phyloP scores from a whole-genome alignment of 2,113 vertebrate species.

The crab-eating macaque (Macaca fascicularis) region T2T-MFA8v1.1 NC_088378.1:76116001-76116500 shows the following conservation, averaged over 20 bases:
- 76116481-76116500: not conserved
- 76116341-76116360: not conserved
- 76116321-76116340: not conserved
- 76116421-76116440: not conserved
- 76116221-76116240: not conserved
- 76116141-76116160: not conserved
- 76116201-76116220: not conserved
- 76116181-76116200: not conserved
- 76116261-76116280: not conserved
- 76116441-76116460: not conserved
- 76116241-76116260: not conserved
- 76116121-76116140: slow-evolving; percentile 9
- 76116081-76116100: not conserved
- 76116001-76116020: not conserved
- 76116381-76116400: not conserved
- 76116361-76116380: slow-evolving; percentile 9
- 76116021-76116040: not conserved
- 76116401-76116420: not conserved
- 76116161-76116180: not conserved
- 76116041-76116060: slow-evolving; percentile 15
- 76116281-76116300: not conserved
- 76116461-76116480: not conserved
- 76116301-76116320: not conserved
- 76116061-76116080: slow-evolving; percentile 30
- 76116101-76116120: not conserved